phyloP scores from a whole-genome alignment of 2,888 invertebrate species.

The Brenthis daphne region DNA sequence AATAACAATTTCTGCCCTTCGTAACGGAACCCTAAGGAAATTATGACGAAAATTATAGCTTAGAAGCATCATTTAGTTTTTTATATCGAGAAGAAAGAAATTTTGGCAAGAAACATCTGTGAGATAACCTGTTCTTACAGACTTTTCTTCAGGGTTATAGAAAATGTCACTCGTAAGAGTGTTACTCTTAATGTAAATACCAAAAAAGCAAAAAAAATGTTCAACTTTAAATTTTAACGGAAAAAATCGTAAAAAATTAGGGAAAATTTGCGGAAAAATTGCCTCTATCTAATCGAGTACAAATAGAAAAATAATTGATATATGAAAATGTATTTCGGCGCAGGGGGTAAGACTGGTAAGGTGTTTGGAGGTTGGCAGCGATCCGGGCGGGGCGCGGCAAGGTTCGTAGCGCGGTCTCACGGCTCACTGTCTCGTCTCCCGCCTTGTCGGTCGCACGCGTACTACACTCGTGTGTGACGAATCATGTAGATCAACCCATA shows the following conservation, averaged over 20 bases:
- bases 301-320: constrained; percentile 26
- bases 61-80: too few species aligned
- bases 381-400: constrained; percentile 43
- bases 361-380: constrained; percentile 44
- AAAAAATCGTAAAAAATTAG: background rate
- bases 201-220: background rate
- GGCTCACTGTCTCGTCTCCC: constrained; percentile 49
- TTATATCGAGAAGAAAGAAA: too few species aligned
- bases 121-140: too few species aligned
- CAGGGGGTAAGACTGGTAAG: constrained; percentile 43
- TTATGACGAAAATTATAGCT: too few species aligned
- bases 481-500: constrained; percentile 51
- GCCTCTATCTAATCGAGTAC: background rate
- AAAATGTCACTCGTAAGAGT: too few species aligned
- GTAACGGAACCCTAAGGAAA: too few species aligned
- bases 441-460: constrained; percentile 53
- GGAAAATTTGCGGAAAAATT: background rate
- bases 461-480: constrained; percentile 53
- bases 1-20: too few species aligned
- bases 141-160: too few species aligned
- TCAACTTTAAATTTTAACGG: background rate
- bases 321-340: constrained; percentile 35
- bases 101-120: too few species aligned
- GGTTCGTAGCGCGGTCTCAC: constrained; percentile 46
- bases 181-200: background rate